Evolutionary conservation across 2,888 invertebrate species (phyloP).

Genomic region (Girardia tigrina): DNA sequence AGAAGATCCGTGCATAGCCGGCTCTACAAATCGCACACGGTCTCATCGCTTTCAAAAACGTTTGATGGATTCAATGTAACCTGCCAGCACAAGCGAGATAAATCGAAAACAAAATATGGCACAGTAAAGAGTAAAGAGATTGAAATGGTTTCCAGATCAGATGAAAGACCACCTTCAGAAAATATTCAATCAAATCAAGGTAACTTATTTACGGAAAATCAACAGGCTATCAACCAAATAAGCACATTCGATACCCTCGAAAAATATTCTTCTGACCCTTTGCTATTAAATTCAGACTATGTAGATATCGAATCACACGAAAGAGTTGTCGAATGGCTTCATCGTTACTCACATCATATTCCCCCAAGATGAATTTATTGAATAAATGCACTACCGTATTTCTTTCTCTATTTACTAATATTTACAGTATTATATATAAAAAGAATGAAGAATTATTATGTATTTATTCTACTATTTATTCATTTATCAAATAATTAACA

Average conservation of each 20-base stretch:
- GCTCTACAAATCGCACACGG: neutral
- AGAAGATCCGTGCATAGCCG: neutral
- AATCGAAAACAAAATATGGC: neutral
- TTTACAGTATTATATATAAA: neutral
- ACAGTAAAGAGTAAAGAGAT: neutral
- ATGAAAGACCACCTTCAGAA: neutral
- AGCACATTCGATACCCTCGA: neutral
- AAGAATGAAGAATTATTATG: neutral
- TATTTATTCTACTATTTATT: neutral
- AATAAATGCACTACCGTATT: neutral
- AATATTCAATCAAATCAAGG: no score
- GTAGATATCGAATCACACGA: neutral
- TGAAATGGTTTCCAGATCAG: neutral
- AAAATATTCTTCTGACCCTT: no score
- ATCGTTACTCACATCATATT: neutral
- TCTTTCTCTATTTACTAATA: neutral
- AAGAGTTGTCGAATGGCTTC: neutral
- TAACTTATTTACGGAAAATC: no score
- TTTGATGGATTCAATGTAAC: neutral
- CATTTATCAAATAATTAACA: neutral
- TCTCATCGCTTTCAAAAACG: neutral
- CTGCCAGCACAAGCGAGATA: neutral
- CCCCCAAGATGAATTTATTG: neutral
- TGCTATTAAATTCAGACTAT: no score
- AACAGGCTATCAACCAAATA: neutral